A percentile compares a stretch with the other conserved stretches of the same genome.
Evolutionary conservation across 1,140 invertebrate genomes (phyloP).

Genomic region (Philaenus spumarius): DNA sequence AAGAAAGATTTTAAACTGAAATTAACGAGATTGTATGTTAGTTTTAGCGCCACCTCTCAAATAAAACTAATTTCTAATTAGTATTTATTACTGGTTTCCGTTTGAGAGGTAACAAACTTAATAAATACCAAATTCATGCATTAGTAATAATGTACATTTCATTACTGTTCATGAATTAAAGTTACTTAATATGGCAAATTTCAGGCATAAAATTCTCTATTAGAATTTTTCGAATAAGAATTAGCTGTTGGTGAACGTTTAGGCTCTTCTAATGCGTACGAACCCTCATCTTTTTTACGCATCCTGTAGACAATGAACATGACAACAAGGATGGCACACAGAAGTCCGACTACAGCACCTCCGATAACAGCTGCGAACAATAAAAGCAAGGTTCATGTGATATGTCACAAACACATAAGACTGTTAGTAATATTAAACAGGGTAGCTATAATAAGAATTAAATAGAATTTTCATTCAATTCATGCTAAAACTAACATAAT

Average conservation of each 20-base stretch:
- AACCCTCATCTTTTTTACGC: slow-evolving; percentile 99
- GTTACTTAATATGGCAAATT: slow-evolving; percentile 14
- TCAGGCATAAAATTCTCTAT: slow-evolving; percentile 94
- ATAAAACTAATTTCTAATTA: too few species aligned
- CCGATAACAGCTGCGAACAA: slow-evolving; percentile 86
- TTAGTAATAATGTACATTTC: slow-evolving; percentile 12
- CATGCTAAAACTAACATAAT: too few species aligned
- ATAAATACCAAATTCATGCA: slow-evolving; percentile 14
- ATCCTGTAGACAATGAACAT: slow-evolving; percentile 99
- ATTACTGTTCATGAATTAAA: slow-evolving; percentile 6
- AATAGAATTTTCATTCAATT: too few species aligned
- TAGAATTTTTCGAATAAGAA: slow-evolving; percentile 84
- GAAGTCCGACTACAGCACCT: slow-evolving; percentile 91
- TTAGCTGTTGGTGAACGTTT: slow-evolving; percentile 86
- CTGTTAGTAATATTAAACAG: too few species aligned
- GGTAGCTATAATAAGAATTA: too few species aligned
- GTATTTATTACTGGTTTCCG: too few species aligned
- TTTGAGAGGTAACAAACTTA: too few species aligned
- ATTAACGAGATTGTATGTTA: too few species aligned
- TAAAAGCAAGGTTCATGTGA: too few species aligned
- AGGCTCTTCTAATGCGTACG: slow-evolving; percentile 94
- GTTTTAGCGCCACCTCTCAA: too few species aligned
- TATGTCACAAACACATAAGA: too few species aligned
- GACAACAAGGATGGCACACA: slow-evolving; percentile 95
- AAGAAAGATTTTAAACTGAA: too few species aligned